A percentile compares a stretch with the other conserved stretches of the same genome.
These are phyloP conservation scores for Thumatha senex DNA, from an alignment of 2,888 invertebrate genomes.

Conservation along the genomic window DNA sequence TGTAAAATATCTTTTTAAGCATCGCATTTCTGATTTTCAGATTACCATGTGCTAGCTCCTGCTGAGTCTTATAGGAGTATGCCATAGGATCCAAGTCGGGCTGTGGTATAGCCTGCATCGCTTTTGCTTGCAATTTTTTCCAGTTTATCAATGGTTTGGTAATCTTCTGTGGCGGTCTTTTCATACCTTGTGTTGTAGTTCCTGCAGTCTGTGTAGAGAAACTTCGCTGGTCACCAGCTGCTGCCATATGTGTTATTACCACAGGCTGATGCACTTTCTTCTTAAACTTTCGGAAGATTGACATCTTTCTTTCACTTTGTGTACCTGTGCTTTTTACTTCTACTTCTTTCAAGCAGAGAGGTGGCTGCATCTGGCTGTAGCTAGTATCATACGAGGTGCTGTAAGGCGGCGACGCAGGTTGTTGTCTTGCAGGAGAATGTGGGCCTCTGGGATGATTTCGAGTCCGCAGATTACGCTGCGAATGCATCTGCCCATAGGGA, in stretches of 20 bases:
- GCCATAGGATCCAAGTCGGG: constrained; percentile 44
- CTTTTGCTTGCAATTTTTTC: constrained; percentile 53
- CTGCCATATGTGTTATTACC: constrained; percentile 2
- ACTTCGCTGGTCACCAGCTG: constrained; percentile 25
- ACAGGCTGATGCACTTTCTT: constrained; percentile 35
- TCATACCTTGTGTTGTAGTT: neutral
- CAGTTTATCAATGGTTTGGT: constrained; percentile 49
- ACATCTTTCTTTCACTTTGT: constrained; percentile 67
- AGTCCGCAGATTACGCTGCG: neutral
- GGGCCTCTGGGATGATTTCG: constrained; percentile 7
- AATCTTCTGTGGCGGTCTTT: constrained; percentile 2
- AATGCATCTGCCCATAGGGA: constrained; percentile 14
- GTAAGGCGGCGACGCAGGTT: constrained; percentile 36
- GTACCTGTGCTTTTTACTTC: constrained; percentile 73
- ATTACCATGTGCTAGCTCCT: constrained; percentile 58
- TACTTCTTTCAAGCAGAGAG: constrained; percentile 69
- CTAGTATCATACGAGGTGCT: constrained; percentile 36
- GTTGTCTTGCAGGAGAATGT: constrained; percentile 23
- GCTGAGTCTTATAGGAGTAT: constrained; percentile 55
- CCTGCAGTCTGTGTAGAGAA: constrained; percentile 43
- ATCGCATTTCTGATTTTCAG: constrained; percentile 60
- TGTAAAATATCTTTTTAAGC: constrained; percentile 66
- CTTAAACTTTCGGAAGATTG: constrained; percentile 60
- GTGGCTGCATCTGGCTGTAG: constrained; percentile 44
- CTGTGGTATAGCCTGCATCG: constrained; percentile 21